phyloP scores from a whole-genome alignment of 2,797 vertebrate species.

The Craterocephalus amniculus region DNA sequence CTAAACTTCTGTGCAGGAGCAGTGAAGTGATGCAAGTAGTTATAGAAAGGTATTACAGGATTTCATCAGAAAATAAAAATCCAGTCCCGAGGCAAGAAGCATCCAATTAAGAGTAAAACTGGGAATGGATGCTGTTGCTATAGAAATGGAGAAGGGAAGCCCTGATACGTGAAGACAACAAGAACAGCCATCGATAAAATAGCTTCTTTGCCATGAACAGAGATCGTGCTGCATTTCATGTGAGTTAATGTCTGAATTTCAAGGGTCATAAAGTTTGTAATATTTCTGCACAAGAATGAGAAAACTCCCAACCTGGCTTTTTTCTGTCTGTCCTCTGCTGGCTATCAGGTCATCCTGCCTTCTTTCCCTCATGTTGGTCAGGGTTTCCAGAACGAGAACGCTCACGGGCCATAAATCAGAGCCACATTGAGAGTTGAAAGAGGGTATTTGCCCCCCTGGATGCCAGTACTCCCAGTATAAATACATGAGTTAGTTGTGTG shows the following conservation, averaged over 20 bases:
- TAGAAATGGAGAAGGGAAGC: conserved; percentile 15
- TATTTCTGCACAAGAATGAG: conserved; percentile 10
- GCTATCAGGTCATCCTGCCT: conserved; percentile 16
- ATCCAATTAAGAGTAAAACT: conserved; percentile 22
- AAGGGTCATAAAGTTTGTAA: conserved; percentile 9
- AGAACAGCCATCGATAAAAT: conserved; percentile 33
- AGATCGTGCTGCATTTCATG: conserved; percentile 17
- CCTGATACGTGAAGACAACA: not conserved
- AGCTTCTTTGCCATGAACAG: conserved; percentile 9
- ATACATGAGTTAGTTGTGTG: conserved; percentile 45
- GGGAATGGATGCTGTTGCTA: conserved; percentile 51
- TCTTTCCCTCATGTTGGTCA: conserved; percentile 9
- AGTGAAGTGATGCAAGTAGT: not conserved
- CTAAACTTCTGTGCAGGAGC: conserved; percentile 26
- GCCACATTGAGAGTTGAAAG: conserved; percentile 22
- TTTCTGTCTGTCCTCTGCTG: conserved; percentile 17
- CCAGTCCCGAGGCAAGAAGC: conserved; percentile 13
- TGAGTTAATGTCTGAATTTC: conserved; percentile 17
- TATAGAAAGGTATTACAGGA: conserved; percentile 14
- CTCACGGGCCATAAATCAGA: conserved; percentile 65
- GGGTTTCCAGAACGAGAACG: conserved; percentile 41
- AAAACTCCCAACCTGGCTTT: conserved; percentile 20
- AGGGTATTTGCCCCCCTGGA: conserved; percentile 21
- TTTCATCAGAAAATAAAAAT: conserved; percentile 12
- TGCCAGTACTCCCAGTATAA: conserved; percentile 31